A percentile compares a stretch with the other conserved stretches of the same genome.
phyloP scores from a whole-genome alignment of 2,888 invertebrate species.

The Andricus curvator region DNA sequence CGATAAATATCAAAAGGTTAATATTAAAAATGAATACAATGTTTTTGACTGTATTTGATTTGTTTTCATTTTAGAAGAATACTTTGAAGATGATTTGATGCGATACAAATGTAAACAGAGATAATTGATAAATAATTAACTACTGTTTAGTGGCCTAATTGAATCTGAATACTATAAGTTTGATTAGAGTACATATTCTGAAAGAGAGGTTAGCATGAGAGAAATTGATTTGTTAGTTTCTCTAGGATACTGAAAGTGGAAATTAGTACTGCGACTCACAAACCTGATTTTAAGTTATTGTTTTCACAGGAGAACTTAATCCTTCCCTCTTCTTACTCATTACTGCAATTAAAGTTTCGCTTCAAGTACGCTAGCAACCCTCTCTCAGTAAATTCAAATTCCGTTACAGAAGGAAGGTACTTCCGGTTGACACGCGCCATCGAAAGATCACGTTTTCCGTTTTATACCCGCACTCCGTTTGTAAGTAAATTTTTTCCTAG shows the following conservation, averaged over 20 bases:
- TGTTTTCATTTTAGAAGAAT: no score
- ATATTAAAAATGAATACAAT: no score
- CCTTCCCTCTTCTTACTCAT: conserved; percentile 10
- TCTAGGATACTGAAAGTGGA: background rate
- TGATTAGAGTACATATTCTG: background rate
- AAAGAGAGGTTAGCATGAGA: background rate
- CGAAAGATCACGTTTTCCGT: conserved; percentile 50
- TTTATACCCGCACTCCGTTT: conserved; percentile 44
- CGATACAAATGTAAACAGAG: no score
- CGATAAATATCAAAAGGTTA: no score
- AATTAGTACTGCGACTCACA: conserved; percentile 21
- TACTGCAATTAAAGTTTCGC: conserved; percentile 14
- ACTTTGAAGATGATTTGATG: no score
- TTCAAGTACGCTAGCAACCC: conserved; percentile 26
- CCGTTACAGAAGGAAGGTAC: conserved; percentile 49
- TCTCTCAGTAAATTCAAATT: conserved; percentile 52
- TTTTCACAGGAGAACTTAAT: conserved; percentile 3
- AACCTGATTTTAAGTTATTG: conserved; percentile 28
- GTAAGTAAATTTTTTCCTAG: conserved; percentile 37
- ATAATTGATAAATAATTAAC: no score
- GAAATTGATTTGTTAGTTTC: conserved; percentile 11
- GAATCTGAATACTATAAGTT: no score
- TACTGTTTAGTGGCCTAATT: no score
- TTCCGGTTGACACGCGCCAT: conserved; percentile 50
- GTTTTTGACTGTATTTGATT: no score